Conservation (phyloP, 2,888 invertebrate species). For the Galerucella calmariensis region DNA sequence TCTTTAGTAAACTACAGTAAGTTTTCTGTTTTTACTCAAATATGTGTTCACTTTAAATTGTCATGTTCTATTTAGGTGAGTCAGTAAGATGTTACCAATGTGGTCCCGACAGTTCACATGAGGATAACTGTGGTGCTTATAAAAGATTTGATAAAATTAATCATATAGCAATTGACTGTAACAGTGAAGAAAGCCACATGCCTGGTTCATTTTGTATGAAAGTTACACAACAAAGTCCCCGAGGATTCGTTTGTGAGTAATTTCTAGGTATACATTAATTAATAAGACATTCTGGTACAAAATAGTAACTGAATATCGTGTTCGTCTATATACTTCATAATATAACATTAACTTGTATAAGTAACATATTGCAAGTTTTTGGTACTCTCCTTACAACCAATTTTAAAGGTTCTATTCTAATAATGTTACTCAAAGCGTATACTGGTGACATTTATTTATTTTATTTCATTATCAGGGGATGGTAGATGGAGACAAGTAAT, state of each 20-base stretch:
- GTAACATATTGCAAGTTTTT: too few species aligned
- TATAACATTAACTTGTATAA: too few species aligned
- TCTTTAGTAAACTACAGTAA: constrained; percentile 10
- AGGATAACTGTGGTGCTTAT: constrained; percentile 93
- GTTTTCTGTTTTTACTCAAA: neutral
- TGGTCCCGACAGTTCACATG: constrained; percentile 82
- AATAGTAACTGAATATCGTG: too few species aligned
- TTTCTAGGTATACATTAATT: neutral
- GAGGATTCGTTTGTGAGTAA: constrained; percentile 92
- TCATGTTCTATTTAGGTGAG: constrained; percentile 64
- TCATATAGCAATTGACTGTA: constrained; percentile 93
- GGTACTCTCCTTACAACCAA: too few species aligned
- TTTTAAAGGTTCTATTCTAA: too few species aligned
- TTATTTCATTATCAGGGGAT: constrained; percentile 79
- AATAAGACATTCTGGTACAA: neutral
- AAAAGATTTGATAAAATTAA: constrained; percentile 83
- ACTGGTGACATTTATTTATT: neutral
- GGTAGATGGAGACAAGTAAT: constrained; percentile 94
- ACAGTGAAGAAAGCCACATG: constrained; percentile 91
- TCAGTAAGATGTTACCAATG: constrained; percentile 94
- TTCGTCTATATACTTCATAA: too few species aligned
- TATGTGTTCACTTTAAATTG: neutral
- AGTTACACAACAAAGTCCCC: constrained; percentile 91
- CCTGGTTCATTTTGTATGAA: constrained; percentile 98
- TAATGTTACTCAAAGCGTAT: too few species aligned